A percentile compares a stretch with the other conserved stretches of the same genome.
Evolutionary conservation across 2,113 vertebrate species (phyloP).

Genomic region (Ammodramus savannarum): DNA sequence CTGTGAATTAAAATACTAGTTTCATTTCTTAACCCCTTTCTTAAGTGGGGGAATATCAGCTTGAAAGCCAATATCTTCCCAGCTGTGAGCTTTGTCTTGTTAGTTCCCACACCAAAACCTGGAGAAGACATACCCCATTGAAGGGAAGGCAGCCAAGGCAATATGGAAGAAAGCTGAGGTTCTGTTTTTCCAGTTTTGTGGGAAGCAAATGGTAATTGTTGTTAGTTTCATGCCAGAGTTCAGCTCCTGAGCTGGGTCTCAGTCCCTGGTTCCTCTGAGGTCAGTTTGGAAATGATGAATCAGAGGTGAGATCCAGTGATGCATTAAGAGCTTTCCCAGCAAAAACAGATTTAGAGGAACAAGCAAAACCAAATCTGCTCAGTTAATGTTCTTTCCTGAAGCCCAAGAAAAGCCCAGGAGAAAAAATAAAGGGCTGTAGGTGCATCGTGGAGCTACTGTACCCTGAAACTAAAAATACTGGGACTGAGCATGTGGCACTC

Average conservation of each 20-base stretch:
- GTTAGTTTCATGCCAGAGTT: not conserved
- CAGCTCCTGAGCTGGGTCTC: not conserved
- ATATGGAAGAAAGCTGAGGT: constrained; percentile 22
- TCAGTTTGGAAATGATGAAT: constrained; percentile 48
- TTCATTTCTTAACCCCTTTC: constrained; percentile 34
- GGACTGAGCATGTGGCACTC: not conserved
- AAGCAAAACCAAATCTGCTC: not conserved
- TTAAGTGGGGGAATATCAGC: not conserved
- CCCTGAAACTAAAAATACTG: not conserved
- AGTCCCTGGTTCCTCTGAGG: constrained; percentile 19
- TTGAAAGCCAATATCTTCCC: not conserved
- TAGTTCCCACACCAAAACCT: not conserved
- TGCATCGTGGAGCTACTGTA: not conserved
- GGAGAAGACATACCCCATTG: not conserved
- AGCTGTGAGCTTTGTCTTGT: not conserved
- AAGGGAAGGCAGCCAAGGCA: constrained; percentile 20
- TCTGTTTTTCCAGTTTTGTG: constrained; percentile 24
- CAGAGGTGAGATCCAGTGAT: constrained; percentile 37
- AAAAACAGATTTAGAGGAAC: constrained; percentile 9
- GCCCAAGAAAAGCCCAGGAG: not conserved
- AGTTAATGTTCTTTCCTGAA: constrained; percentile 14
- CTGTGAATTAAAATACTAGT: not conserved
- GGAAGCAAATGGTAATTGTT: not conserved
- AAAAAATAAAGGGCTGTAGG: not conserved
- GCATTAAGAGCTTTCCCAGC: not conserved